Evolutionary conservation across 2,113 vertebrate species (phyloP).

Genomic region (Pionites leucogaster): DNA sequence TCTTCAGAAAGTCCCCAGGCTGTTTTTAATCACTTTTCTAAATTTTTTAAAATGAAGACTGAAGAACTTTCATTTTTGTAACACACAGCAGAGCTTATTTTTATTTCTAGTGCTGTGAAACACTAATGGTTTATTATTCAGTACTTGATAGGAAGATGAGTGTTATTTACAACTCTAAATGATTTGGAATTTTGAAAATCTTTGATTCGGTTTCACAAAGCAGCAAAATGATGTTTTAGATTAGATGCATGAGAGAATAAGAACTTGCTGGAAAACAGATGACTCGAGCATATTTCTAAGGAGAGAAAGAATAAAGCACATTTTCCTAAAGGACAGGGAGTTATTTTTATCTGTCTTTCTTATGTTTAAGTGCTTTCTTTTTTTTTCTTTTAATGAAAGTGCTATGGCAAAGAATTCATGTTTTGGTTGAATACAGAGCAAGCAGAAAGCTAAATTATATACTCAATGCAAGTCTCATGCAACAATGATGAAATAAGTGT

Average conservation of each 20-base stretch:
- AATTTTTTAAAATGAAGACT: constrained; percentile 27
- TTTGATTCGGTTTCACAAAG: constrained; percentile 12
- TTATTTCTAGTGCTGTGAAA: constrained; percentile 7
- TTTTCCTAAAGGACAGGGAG: background rate
- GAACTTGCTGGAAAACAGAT: background rate
- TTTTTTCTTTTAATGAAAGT: background rate
- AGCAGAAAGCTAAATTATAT: constrained; percentile 31
- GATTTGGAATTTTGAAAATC: constrained; percentile 13
- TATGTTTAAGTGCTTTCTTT: background rate
- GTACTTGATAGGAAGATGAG: background rate
- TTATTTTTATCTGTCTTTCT: background rate
- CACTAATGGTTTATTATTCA: constrained; percentile 55
- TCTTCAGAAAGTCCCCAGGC: background rate
- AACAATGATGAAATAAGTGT: constrained; percentile 58
- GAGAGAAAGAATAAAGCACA: background rate
- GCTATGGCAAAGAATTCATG: background rate
- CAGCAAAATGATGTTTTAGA: background rate
- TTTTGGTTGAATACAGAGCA: constrained; percentile 28
- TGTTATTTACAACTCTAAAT: constrained; percentile 45
- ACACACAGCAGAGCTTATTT: background rate
- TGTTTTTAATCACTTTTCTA: background rate
- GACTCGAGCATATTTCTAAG: background rate
- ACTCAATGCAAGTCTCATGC: constrained; percentile 19
- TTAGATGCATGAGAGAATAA: background rate
- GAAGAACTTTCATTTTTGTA: constrained; percentile 27